Evolutionary conservation across 2,797 vertebrate genomes (phyloP).

Genomic region (Cyprinella venusta): DNA sequence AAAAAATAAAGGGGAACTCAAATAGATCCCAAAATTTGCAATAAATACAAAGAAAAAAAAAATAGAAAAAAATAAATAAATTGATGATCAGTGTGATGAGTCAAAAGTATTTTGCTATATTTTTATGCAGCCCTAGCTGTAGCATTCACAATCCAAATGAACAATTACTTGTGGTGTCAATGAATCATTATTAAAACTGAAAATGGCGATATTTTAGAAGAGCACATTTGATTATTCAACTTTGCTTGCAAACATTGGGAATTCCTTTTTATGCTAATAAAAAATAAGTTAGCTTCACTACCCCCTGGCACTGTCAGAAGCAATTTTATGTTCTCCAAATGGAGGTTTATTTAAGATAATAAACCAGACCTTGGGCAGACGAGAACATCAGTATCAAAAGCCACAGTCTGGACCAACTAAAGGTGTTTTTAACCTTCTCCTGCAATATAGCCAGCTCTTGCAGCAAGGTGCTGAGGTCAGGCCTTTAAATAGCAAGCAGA

Average conservation of each 20-base stretch:
- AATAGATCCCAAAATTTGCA: background rate
- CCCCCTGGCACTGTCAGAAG: background rate
- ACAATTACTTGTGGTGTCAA: background rate
- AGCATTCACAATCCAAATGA: background rate
- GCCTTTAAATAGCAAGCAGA: slow-evolving; percentile 83
- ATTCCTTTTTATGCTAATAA: background rate
- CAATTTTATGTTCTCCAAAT: background rate
- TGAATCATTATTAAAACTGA: background rate
- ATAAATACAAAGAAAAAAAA: background rate
- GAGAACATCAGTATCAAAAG: background rate
- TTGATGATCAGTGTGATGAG: too few species aligned
- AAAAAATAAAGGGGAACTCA: background rate
- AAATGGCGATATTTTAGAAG: background rate
- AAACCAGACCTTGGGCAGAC: background rate
- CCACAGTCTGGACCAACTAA: slow-evolving; percentile 67
- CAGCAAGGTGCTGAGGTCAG: slow-evolving; percentile 85
- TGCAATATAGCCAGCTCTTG: slow-evolving; percentile 84
- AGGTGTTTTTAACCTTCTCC: slow-evolving; percentile 83
- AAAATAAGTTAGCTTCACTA: background rate
- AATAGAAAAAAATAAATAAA: background rate
- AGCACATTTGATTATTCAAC: background rate
- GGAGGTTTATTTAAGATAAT: background rate
- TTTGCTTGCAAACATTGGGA: background rate
- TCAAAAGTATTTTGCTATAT: background rate
- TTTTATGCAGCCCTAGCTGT: background rate